Conservation (phyloP, 2,797 vertebrate species). For the Sternotherus odoratus region DNA sequence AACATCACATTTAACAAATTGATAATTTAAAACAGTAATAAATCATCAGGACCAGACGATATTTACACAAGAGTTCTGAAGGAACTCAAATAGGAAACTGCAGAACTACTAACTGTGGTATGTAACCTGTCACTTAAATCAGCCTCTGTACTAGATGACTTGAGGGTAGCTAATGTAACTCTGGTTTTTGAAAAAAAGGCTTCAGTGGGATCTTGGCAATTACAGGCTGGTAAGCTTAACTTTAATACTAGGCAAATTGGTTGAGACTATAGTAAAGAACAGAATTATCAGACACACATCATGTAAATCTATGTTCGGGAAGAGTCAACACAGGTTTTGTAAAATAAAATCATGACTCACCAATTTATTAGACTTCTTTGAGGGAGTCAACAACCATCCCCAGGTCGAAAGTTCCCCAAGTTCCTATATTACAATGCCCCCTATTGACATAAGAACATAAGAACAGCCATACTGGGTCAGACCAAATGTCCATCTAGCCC, state of each 20-base stretch:
- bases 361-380: no score
- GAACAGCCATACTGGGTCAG: no score
- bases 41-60: not conserved
- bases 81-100: not conserved
- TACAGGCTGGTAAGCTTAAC: no score
- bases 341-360: no score
- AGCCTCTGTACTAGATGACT: not conserved
- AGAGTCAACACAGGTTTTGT: no score
- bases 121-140: not conserved
- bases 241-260: no score
- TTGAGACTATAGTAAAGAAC: no score
- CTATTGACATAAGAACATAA: no score
- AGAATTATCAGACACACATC: no score
- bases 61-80: not conserved
- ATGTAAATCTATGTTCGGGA: no score
- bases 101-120: not conserved
- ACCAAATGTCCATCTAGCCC: no score
- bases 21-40: not conserved
- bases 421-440: not conserved
- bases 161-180: not conserved
- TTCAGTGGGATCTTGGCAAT: not conserved
- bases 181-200: no score
- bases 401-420: not conserved
- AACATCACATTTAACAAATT: not conserved
- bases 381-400: not conserved